Evolutionary conservation across 2,888 invertebrate species (phyloP).

Genomic region (Lamproptera curius): DNA sequence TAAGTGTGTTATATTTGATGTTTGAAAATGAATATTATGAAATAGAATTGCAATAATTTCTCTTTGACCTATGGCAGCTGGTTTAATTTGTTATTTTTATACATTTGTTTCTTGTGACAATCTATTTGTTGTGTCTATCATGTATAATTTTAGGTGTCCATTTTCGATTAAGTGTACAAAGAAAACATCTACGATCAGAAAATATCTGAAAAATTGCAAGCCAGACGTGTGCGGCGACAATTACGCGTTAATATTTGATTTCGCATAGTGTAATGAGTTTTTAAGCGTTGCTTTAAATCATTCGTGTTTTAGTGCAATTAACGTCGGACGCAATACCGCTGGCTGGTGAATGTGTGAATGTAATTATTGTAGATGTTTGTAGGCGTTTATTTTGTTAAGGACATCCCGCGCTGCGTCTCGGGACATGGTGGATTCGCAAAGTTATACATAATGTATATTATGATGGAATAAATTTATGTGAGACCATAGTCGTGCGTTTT

Average conservation of each 20-base stretch:
- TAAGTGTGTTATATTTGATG: conserved; percentile 20
- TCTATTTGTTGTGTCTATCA: too few species aligned
- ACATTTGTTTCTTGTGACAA: too few species aligned
- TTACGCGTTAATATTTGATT: conserved; percentile 15
- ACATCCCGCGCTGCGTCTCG: conserved; percentile 68
- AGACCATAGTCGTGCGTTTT: conserved; percentile 54
- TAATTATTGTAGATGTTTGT: conserved; percentile 60
- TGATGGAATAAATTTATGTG: conserved; percentile 78
- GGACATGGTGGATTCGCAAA: conserved; percentile 76
- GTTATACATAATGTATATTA: conserved; percentile 75
- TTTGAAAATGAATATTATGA: not conserved
- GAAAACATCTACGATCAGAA: too few species aligned
- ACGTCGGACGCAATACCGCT: conserved; percentile 54
- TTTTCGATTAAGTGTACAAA: too few species aligned
- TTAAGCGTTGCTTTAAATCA: conserved; percentile 40
- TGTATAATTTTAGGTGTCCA: too few species aligned
- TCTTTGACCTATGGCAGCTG: too few species aligned
- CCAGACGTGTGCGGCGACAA: too few species aligned
- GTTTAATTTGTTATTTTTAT: too few species aligned
- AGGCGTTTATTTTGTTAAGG: conserved; percentile 68
- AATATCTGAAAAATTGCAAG: too few species aligned
- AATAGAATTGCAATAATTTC: too few species aligned
- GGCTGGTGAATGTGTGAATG: conserved; percentile 56
- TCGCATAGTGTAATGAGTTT: conserved; percentile 8
- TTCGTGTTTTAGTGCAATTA: conserved; percentile 54